phyloP scores from a whole-genome alignment of 1,140 invertebrate species.

The Philopotamus ludificatus region DNA sequence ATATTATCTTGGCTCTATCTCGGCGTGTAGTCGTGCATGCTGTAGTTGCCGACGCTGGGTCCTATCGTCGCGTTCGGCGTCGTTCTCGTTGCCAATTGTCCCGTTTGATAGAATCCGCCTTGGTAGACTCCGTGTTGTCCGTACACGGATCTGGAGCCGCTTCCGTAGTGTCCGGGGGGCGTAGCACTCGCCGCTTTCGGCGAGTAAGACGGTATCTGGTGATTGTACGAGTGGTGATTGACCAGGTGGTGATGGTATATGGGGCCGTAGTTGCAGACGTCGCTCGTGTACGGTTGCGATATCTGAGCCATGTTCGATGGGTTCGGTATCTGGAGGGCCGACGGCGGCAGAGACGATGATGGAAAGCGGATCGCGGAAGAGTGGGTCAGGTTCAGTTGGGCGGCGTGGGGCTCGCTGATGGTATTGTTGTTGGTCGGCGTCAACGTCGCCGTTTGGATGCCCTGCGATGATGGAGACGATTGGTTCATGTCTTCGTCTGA shows the following conservation, averaged over 20 bases:
- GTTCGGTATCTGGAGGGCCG: constrained; percentile 19
- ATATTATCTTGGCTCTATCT: constrained; percentile 29
- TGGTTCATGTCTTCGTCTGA: constrained; percentile 19
- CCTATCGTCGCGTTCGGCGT: constrained; percentile 3
- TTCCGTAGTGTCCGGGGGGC: constrained; percentile 1
- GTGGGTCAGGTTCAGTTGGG: constrained; percentile 1
- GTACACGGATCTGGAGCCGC: constrained; percentile 18
- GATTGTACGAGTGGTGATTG: constrained; percentile 15
- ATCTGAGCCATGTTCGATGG: constrained; percentile 24
- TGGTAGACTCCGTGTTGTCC: constrained; percentile 8
- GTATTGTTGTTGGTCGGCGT: constrained; percentile 30
- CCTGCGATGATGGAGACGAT: constrained; percentile 23
- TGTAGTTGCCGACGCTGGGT: constrained; percentile 10
- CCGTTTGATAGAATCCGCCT: constrained; percentile 6
- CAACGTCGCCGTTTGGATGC: constrained; percentile 7
- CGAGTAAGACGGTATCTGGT: constrained; percentile 11
- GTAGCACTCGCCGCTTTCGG: constrained; percentile 5
- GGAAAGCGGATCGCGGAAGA: neutral
- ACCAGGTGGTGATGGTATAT: constrained; percentile 33
- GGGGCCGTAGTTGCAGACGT: constrained; percentile 34
- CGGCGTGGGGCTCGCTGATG: constrained; percentile 10
- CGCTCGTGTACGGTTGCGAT: constrained; percentile 31
- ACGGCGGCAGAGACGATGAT: constrained; percentile 8
- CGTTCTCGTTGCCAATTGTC: constrained; percentile 7
- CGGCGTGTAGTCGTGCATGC: constrained; percentile 32